Percentiles rank a stretch among this genome's conserved stretches.
Evolutionary conservation across 2,888 invertebrate species (phyloP).

Genomic region (Aphodius granarius): DNA sequence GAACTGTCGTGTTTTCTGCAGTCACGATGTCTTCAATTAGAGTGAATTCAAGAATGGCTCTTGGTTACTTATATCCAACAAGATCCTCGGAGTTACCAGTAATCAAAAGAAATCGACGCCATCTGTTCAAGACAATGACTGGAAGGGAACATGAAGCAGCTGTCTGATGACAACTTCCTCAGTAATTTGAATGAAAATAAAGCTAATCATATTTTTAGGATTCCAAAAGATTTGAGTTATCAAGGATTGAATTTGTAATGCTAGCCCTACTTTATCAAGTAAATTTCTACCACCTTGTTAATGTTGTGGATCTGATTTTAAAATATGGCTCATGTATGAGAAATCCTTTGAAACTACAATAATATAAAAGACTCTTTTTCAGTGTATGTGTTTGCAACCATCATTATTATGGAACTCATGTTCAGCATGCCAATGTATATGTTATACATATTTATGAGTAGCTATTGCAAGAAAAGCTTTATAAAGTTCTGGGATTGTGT

Average conservation of each 20-base stretch:
- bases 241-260: background rate
- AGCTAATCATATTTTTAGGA: background rate
- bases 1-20: no score
- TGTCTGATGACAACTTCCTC: background rate
- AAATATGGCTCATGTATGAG: background rate
- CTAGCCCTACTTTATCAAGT: constrained; percentile 7
- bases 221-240: background rate
- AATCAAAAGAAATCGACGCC: constrained; percentile 5
- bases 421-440: constrained; percentile 23
- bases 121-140: background rate
- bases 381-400: constrained; percentile 1
- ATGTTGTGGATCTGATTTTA: constrained; percentile 6
- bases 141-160: background rate
- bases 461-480: constrained; percentile 21
- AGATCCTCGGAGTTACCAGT: background rate
- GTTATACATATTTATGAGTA: constrained; percentile 24
- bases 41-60: background rate
- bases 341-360: no score
- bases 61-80: background rate
- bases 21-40: no score
- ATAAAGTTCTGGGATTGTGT: constrained; percentile 25
- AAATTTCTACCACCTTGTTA: constrained; percentile 3
- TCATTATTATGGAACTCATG: background rate
- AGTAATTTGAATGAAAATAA: background rate
- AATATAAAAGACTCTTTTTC: background rate